Evolutionary conservation across 35 echinoderm and acorn worm genomes (phyloP), one percentile per base, ranked within the genome.

Genomic region (Stichopus chloronotus): DNA sequence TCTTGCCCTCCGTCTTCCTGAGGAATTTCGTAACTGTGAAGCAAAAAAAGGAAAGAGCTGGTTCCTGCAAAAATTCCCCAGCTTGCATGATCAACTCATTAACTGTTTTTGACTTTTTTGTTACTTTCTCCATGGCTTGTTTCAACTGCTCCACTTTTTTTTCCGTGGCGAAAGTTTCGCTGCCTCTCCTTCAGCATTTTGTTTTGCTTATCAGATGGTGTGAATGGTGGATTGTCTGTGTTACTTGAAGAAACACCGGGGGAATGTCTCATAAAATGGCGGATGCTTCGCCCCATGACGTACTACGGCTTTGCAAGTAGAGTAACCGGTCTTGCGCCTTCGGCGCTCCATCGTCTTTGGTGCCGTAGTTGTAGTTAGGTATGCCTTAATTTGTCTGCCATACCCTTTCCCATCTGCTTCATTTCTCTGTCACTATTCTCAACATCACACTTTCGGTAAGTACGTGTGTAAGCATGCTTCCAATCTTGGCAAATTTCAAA

Each of bases 41-140:
- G 85, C 85, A 87, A 5, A 87, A n/a, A 25, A 87, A 87, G 17
- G 85, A 57, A 19, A 87, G 56, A 25, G 85, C 81, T 86, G 92
- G 52, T 59, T 87, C 55, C 19, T 87, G 17, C 30, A 57, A 59
- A 57, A 87, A 59, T 59, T 87, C 3, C 56, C 53, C 53, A 23
- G 85, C 57, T 20, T 60, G 19, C 53, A 12, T 87, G 55, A 87
- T 87, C 30, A 87, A 71, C 11, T 71, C n/a, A 20, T 71, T 71
- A 4, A 71, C 4, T 71, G 65, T 20, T 3, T 81, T 71, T 71
- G 11, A 71, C 24, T 53, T 81, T 25, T 24, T 24, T 13, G 52
- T 81, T 24, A 81, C 2, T 81, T 53, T 81, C 52, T 81, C 13
- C 79, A 1, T 81, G 79, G 79, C n/a, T 81, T 53, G 2, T 81